Evolutionary conservation across 1,140 invertebrate species (phyloP).

Genomic region (Apolygus lucorum): DNA sequence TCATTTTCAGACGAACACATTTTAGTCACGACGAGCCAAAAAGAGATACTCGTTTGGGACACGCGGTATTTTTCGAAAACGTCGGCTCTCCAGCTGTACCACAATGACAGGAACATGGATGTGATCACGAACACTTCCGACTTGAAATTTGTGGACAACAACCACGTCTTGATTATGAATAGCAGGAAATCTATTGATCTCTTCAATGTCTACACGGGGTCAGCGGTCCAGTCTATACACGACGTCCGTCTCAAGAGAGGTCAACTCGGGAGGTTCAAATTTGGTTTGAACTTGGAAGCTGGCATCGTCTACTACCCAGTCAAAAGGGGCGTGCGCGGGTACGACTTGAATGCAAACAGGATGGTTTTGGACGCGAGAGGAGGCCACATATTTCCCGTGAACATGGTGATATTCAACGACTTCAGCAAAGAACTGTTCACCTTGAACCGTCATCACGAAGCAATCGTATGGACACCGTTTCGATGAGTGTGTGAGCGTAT

Average conservation of each 20-base stretch:
- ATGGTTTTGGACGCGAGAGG: conserved; percentile 13
- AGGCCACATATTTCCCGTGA: not conserved
- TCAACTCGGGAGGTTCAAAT: not conserved
- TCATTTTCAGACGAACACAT: not conserved
- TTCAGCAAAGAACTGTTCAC: conserved; percentile 3
- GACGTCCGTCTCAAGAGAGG: not conserved
- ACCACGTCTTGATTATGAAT: not conserved
- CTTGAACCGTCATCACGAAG: not conserved
- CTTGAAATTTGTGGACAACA: not conserved
- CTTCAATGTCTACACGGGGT: not conserved
- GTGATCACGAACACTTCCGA: not conserved
- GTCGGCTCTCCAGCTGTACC: not conserved
- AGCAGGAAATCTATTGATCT: not conserved
- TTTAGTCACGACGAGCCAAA: not conserved
- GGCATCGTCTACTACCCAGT: not conserved
- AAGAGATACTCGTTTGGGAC: not conserved
- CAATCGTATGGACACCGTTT: not conserved
- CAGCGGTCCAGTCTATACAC: not conserved
- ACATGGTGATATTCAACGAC: not conserved
- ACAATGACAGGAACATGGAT: not conserved
- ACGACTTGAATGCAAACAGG: not conserved
- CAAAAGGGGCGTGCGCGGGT: not conserved
- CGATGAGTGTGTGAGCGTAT: too few relatives aligned
- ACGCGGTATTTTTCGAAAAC: not conserved
- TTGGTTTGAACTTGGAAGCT: not conserved